A percentile compares a stretch with the other conserved stretches of the same genome.
Evolutionary conservation across 37 sponge, comb jelly and placozoan genomes (phyloP).

Genomic region (Aplysina aerophoba): DNA sequence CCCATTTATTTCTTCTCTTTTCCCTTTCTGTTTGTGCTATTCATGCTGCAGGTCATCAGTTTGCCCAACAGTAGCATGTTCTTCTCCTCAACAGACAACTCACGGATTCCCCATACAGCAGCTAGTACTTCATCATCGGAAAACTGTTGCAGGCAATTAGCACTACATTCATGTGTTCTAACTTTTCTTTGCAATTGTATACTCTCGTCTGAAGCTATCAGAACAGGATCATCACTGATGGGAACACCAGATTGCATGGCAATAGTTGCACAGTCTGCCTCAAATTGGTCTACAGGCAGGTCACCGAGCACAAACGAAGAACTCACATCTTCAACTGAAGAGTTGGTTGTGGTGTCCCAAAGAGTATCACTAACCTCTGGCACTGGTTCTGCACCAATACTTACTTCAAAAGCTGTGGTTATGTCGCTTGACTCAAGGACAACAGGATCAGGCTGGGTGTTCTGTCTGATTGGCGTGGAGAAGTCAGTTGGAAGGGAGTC

Average conservation of each 20-base stretch:
- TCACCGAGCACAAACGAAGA: no score
- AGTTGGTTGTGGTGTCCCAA: no score
- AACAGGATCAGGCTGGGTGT: neutral
- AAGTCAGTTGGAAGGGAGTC: neutral
- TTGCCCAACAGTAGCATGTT: conserved; percentile 44
- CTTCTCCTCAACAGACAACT: conserved; percentile 36
- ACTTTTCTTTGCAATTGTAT: neutral
- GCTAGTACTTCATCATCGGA: neutral
- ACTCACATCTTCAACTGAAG: no score
- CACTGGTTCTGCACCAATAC: neutral
- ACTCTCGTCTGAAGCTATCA: neutral
- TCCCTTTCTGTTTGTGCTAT: conserved; percentile 27
- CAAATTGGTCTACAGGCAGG: neutral
- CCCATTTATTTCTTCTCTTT: conserved; percentile 2
- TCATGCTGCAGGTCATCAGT: neutral
- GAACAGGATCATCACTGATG: neutral
- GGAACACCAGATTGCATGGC: neutral
- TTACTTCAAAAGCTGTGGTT: neutral
- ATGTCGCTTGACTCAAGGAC: neutral
- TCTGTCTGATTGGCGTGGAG: neutral
- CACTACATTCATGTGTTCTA: conserved; percentile 2
- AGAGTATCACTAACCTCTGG: no score
- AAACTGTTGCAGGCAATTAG: neutral
- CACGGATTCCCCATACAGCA: neutral
- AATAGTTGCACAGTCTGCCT: neutral